Conservation (phyloP, 2,113 vertebrate species). For the Peromyscus leucopus region DNA sequence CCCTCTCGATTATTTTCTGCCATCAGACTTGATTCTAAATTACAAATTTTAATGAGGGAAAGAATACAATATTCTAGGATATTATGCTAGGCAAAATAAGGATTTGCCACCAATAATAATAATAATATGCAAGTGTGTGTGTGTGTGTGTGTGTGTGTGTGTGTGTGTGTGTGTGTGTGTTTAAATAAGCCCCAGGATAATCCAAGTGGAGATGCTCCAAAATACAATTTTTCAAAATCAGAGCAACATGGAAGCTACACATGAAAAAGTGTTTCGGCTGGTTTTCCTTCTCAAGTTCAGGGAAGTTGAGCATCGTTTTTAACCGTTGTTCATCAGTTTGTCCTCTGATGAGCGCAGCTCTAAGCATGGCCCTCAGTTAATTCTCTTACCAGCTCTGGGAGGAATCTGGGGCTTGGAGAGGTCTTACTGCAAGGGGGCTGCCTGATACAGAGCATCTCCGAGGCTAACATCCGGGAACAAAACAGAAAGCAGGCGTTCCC, state of each 20-base stretch:
- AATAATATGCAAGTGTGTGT: not conserved
- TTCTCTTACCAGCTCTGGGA: not conserved
- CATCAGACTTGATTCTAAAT: slow-evolving; percentile 31
- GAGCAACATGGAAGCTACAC: not conserved
- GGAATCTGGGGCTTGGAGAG: not conserved
- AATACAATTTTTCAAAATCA: not conserved
- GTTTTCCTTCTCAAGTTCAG: not conserved
- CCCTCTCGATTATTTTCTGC: slow-evolving; percentile 31
- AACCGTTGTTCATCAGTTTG: not conserved
- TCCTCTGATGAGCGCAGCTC: not conserved
- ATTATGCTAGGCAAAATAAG: not conserved
- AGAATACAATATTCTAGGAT: not conserved
- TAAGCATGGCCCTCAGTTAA: not conserved
- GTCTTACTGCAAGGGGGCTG: not conserved
- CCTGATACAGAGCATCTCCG: not conserved
- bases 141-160: not conserved
- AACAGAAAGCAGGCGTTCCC: slow-evolving; percentile 3
- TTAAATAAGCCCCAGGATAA: not conserved
- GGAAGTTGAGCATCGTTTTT: not conserved
- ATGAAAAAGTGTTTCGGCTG: not conserved
- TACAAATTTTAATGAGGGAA: not conserved
- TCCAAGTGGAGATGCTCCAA: not conserved
- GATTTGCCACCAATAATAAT: not conserved
- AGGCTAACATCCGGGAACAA: not conserved
- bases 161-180: not conserved